Percentiles rank a stretch among this genome's conserved stretches.
These are phyloP conservation scores for Hydra vulgaris DNA, from an alignment of 30 jellyfish, hydroid and myxozoan species.

Conservation along the genomic window DNA sequence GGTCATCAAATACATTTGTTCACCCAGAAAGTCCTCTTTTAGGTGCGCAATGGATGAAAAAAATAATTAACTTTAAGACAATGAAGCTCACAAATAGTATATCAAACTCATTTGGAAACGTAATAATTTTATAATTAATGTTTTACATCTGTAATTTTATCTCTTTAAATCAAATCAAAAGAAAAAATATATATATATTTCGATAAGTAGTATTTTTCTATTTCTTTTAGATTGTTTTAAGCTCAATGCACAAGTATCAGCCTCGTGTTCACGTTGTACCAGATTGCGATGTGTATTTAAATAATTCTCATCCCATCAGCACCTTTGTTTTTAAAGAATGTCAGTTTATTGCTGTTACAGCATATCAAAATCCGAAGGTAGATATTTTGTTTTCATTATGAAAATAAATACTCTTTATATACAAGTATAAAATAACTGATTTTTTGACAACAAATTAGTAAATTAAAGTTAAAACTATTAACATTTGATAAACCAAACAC, in stretches of 20 bases:
- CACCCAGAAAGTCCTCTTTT: conserved; percentile 93
- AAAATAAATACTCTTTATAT: too few species aligned
- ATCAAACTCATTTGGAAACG: conserved; percentile 79
- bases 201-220: too few species aligned
- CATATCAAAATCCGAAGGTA: conserved; percentile 83
- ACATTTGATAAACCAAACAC: not conserved
- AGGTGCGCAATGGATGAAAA: conserved; percentile 92
- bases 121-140: conserved; percentile 16
- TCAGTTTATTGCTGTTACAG: conserved; percentile 85
- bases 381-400: not conserved
- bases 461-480: not conserved
- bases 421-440: not conserved
- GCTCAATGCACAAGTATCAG: conserved; percentile 85
- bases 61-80: conserved; percentile 62
- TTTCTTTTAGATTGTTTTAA: conserved; percentile 45
- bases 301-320: conserved; percentile 54
- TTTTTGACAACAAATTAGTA: not conserved
- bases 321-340: conserved; percentile 70
- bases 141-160: not conserved
- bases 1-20: conserved; percentile 60
- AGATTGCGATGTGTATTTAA: conserved; percentile 61
- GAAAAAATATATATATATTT: too few species aligned
- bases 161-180: not conserved
- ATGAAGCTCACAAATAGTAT: conserved; percentile 86
- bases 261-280: conserved; percentile 85